Evolutionary conservation across 2,113 vertebrate species (phyloP).

Genomic region (Corythornis cristatus): DNA sequence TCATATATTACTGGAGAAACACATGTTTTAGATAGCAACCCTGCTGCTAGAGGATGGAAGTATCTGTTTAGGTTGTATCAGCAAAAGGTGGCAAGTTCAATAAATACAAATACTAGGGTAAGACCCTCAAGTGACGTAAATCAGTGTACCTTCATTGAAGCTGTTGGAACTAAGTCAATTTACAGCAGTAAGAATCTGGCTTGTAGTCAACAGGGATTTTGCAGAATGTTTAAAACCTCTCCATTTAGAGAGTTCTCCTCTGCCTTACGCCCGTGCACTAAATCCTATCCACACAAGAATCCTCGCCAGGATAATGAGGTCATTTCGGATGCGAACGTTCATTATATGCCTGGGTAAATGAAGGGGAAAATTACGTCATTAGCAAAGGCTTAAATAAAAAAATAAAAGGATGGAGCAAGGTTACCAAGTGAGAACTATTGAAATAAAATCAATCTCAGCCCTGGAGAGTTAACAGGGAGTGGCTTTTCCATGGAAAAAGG

Average conservation of each 20-base stretch:
- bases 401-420: slow-evolving; percentile 10
- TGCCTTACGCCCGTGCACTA: background rate
- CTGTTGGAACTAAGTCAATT: slow-evolving; percentile 46
- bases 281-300: background rate
- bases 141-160: slow-evolving; percentile 28
- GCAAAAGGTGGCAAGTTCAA: slow-evolving; percentile 34
- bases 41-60: slow-evolving; percentile 14
- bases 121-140: slow-evolving; percentile 36
- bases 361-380: slow-evolving; percentile 3
- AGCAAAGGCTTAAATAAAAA: slow-evolving; percentile 52
- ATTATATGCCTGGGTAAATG: slow-evolving; percentile 35
- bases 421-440: slow-evolving; percentile 43
- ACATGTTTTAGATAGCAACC: slow-evolving; percentile 41
- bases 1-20: slow-evolving; percentile 20
- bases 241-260: background rate
- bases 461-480: background rate
- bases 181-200: slow-evolving; percentile 47
- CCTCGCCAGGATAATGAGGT: slow-evolving; percentile 20
- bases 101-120: slow-evolving; percentile 45
- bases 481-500: background rate
- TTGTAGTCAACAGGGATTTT: slow-evolving; percentile 39
- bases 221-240: slow-evolving; percentile 30
- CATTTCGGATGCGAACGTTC: background rate
- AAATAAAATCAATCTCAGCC: slow-evolving; percentile 32
- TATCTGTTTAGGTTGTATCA: background rate